These are phyloP conservation scores for Mantis religiosa DNA, from an alignment of 2,888 invertebrate genomes.

Conservation along the genomic window DNA sequence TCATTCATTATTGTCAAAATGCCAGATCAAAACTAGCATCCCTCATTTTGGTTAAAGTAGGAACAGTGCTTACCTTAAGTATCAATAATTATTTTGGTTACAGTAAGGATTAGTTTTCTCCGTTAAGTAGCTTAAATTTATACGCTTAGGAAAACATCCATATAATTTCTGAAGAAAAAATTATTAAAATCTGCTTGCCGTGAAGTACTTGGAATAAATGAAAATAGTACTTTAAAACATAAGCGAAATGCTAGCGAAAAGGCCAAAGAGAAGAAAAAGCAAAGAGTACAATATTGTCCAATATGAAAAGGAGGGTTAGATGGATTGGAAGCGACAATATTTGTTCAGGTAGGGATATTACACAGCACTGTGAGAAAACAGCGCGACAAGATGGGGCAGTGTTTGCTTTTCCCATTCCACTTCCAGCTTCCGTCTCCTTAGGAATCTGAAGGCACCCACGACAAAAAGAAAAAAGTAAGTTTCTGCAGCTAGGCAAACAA, in stretches of 20 bases:
- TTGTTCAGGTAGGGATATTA: neutral
- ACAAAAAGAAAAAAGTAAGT: neutral
- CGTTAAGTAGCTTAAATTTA: too few relatives aligned
- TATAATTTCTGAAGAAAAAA: too few relatives aligned
- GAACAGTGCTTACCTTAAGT: too few relatives aligned
- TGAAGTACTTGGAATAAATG: neutral
- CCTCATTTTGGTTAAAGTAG: too few relatives aligned
- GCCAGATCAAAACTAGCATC: too few relatives aligned
- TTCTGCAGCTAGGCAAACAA: conserved; percentile 3
- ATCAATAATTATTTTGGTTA: too few relatives aligned
- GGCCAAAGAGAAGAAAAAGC: neutral
- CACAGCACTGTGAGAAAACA: neutral
- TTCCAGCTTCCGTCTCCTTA: neutral
- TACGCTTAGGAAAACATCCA: too few relatives aligned
- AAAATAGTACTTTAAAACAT: neutral
- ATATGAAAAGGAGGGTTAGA: neutral
- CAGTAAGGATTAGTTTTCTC: too few relatives aligned
- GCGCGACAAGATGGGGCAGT: neutral
- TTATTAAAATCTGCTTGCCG: too few relatives aligned
- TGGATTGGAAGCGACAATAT: neutral
- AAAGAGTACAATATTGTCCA: neutral
- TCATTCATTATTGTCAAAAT: too few relatives aligned
- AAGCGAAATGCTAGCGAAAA: neutral
- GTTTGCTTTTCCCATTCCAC: neutral
- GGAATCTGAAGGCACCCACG: neutral